Evolutionary conservation across 2,797 vertebrate genomes (phyloP).

Genomic region (Pseudotriccus pelzelni): DNA sequence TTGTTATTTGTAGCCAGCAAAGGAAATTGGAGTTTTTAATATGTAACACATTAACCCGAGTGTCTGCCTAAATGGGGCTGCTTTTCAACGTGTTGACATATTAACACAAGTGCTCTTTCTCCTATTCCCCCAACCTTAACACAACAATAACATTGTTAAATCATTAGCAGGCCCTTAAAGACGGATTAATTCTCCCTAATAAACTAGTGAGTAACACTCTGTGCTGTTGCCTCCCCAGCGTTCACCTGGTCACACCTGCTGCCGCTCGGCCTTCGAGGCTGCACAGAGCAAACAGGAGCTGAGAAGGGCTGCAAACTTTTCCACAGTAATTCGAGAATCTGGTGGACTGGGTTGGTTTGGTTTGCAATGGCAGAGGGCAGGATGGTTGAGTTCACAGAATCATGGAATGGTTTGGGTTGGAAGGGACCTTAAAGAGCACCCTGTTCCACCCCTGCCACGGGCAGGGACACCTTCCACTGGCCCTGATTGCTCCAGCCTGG

Average conservation of each 20-base stretch:
- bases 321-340: neutral
- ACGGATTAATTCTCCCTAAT: slow-evolving; percentile 43
- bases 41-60: slow-evolving; percentile 64
- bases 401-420: neutral
- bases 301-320: neutral
- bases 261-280: neutral
- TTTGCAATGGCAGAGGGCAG: neutral
- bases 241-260: neutral
- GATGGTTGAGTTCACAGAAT: neutral
- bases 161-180: slow-evolving; percentile 55
- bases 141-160: slow-evolving; percentile 60
- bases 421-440: neutral
- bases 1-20: slow-evolving; percentile 44
- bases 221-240: neutral
- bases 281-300: neutral
- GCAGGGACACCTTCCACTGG: rapidly evolving
- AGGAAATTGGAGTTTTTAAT: slow-evolving; percentile 65
- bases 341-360: neutral
- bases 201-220: slow-evolving; percentile 4
- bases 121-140: slow-evolving; percentile 34
- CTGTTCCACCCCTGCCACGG: neutral
- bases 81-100: slow-evolving; percentile 51
- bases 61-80: slow-evolving; percentile 44
- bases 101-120: slow-evolving; percentile 54
- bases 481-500: rapidly evolving